These are phyloP conservation scores for Neocrepidodera transversa DNA, from an alignment of 2,888 invertebrate genomes.

Conservation along the genomic window DNA sequence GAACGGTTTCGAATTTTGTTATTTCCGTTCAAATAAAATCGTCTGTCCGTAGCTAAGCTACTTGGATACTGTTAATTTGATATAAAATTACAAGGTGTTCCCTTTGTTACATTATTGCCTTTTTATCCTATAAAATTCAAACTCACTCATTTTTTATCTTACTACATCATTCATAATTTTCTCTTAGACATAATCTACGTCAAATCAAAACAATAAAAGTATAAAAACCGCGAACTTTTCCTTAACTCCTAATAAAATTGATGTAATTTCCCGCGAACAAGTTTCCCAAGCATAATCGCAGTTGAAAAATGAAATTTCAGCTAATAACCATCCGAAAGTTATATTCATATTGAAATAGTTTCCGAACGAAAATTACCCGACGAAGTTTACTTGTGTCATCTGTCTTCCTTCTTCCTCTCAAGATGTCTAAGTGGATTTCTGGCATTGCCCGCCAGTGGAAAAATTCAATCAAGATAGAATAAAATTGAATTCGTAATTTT, in stretches of 20 bases:
- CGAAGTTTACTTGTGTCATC: constrained; percentile 14
- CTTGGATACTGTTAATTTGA: too few relatives aligned
- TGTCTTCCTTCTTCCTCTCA: constrained; percentile 4
- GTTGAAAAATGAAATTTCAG: constrained; percentile 15
- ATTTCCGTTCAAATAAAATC: too few relatives aligned
- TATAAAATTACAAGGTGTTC: too few relatives aligned
- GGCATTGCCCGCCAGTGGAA: too few relatives aligned
- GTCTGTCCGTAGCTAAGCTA: too few relatives aligned
- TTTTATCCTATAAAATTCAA: too few relatives aligned
- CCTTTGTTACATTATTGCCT: too few relatives aligned
- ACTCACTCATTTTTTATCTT: background rate
- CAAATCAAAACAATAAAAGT: background rate
- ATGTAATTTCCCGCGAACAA: constrained; percentile 1
- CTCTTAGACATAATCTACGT: background rate
- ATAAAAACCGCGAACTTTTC: background rate
- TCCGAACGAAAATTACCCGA: constrained; percentile 13
- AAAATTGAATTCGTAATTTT: too few relatives aligned
- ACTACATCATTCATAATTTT: background rate
- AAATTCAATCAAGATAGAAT: too few relatives aligned
- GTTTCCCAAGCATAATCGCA: background rate
- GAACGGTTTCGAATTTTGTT: too few relatives aligned
- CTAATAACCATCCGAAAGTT: constrained; percentile 10
- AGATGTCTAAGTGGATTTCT: too few relatives aligned
- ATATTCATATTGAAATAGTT: constrained; percentile 27
- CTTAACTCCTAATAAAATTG: background rate